phyloP scores from a whole-genome alignment of 2,113 vertebrate genomes.

The Cettia cetti region DNA sequence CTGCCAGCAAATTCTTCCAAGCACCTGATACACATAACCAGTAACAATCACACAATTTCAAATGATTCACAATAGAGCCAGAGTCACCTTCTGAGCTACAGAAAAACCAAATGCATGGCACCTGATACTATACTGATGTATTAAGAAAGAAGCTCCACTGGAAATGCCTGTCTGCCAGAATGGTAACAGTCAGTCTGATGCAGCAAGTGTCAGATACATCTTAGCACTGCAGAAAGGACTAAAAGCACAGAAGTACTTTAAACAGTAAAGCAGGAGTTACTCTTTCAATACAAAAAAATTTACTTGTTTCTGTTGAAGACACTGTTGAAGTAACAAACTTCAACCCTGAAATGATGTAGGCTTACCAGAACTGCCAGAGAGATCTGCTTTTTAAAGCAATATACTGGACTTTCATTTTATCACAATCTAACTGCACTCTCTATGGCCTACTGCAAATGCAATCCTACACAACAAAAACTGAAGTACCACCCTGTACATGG shows the following conservation, averaged over 20 bases:
- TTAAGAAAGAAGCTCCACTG: background rate
- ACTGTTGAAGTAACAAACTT: background rate
- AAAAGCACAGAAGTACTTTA: background rate
- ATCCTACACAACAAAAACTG: background rate
- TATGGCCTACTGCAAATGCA: background rate
- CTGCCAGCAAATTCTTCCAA: background rate
- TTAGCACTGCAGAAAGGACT: background rate
- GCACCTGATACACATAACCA: background rate
- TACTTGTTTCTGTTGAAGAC: background rate
- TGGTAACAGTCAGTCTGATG: background rate
- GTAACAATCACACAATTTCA: background rate
- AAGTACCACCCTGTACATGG: background rate
- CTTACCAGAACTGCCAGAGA: background rate
- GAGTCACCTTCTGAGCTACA: background rate
- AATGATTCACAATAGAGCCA: background rate
- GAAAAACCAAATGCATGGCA: background rate
- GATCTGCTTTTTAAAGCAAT: background rate
- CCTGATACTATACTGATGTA: fast-evolving
- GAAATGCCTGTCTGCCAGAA: background rate
- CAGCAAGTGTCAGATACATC: background rate
- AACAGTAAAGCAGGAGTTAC: background rate
- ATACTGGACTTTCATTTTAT: background rate
- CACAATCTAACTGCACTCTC: background rate
- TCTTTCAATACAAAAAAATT: background rate
- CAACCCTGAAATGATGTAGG: background rate